These are phyloP conservation scores for Arenicola marina DNA, from an alignment of 2,888 invertebrate genomes.

Conservation along the genomic window DNA sequence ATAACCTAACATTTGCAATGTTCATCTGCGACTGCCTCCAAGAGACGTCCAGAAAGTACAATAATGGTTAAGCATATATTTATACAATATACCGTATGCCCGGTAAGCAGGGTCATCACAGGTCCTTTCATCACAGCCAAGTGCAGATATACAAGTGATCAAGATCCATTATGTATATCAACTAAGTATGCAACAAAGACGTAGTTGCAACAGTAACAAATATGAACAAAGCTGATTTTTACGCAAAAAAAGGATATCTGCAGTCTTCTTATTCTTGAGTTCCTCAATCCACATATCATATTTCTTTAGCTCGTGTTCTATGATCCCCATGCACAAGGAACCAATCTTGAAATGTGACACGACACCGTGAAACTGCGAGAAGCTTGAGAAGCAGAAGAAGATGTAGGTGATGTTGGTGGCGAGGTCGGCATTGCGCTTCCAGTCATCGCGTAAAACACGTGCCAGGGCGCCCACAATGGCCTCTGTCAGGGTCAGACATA, in stretches of 20 bases:
- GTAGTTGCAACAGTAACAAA: no score
- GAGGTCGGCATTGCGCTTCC: conserved; percentile 93
- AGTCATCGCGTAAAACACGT: conserved; percentile 94
- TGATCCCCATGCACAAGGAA: conserved; percentile 87
- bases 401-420: conserved; percentile 96
- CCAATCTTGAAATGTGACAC: conserved; percentile 97
- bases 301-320: conserved; percentile 90
- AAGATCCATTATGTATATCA: no score
- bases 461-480: conserved; percentile 93
- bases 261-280: conserved; percentile 52
- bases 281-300: conserved; percentile 84
- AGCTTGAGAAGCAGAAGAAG: conserved; percentile 96
- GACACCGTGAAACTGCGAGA: conserved; percentile 91
- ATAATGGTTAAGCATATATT: no score
- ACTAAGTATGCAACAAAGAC: no score
- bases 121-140: no score
- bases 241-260: conserved; percentile 50
- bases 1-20: no score
- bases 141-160: no score
- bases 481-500: conserved; percentile 63
- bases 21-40: no score
- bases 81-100: no score
- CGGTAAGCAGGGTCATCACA: no score
- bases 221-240: not conserved
- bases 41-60: no score